Evolutionary conservation across 2,888 invertebrate species (phyloP).

Genomic region (Boloria euphrosyne): DNA sequence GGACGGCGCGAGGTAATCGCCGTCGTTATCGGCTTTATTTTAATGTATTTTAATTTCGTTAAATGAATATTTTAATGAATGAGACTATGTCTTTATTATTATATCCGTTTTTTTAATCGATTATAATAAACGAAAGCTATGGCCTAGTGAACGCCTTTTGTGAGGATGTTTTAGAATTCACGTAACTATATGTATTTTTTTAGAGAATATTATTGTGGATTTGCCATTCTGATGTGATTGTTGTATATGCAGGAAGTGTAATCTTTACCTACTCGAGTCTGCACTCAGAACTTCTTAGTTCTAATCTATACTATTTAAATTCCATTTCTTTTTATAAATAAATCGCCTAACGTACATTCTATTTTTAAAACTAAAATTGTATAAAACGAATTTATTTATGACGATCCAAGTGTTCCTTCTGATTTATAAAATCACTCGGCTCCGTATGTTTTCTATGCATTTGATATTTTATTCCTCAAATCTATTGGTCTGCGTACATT

Average conservation of each 20-base stretch:
- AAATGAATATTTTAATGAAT: conserved; percentile 12
- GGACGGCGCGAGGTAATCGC: conserved; percentile 31
- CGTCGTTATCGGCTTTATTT: conserved; percentile 36
- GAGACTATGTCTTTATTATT: conserved; percentile 25
- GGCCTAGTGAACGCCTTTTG: conserved; percentile 39
- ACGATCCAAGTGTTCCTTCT: conserved; percentile 60
- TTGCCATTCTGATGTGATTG: conserved; percentile 60
- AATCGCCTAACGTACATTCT: conserved; percentile 46
- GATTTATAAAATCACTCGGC: conserved; percentile 49
- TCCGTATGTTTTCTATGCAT: conserved; percentile 56
- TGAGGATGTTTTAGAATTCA: conserved; percentile 14
- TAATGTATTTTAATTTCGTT: conserved; percentile 22
- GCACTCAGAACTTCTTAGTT: conserved; percentile 60
- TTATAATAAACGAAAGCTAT: conserved; percentile 26
- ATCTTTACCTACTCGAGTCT: conserved; percentile 51
- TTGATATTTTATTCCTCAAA: conserved; percentile 62
- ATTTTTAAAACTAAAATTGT: conserved; percentile 50
- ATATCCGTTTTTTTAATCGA: conserved; percentile 27
- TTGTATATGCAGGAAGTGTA: conserved; percentile 53
- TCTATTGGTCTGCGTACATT: conserved; percentile 53
- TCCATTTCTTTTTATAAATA: conserved; percentile 48
- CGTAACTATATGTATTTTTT: conserved; percentile 30
- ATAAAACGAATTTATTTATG: conserved; percentile 53
- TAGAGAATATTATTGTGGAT: conserved; percentile 49
- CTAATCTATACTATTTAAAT: conserved; percentile 72